These are phyloP conservation scores for Odontophorus gujanensis DNA, from an alignment of 2,113 vertebrate genomes.

Conservation along the genomic window DNA sequence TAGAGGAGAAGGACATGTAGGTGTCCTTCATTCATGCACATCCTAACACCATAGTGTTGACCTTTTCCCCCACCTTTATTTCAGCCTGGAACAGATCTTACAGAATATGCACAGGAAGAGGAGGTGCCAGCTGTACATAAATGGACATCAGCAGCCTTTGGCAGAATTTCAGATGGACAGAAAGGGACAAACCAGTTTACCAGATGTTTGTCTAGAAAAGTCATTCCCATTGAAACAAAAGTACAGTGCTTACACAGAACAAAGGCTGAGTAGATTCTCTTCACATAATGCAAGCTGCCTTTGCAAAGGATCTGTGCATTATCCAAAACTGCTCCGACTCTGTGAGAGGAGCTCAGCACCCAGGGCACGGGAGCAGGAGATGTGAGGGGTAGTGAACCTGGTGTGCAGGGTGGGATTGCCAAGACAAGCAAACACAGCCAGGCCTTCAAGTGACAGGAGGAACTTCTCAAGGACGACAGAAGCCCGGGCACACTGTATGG, in stretches of 20 bases:
- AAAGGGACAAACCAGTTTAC: accelerated
- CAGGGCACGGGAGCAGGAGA: background rate
- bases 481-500: background rate
- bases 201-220: background rate
- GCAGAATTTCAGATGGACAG: background rate
- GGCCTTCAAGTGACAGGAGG: background rate
- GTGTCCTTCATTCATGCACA: background rate
- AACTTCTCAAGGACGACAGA: background rate
- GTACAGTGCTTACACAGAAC: background rate
- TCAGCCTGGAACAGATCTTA: background rate
- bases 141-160: background rate
- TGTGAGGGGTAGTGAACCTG: background rate
- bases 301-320: background rate
- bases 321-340: background rate
- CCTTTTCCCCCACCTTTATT: background rate
- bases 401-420: background rate
- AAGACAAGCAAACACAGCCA: background rate
- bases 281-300: background rate
- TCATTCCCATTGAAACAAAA: background rate
- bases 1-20: background rate
- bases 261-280: background rate
- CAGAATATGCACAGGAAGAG: background rate
- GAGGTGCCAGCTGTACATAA: background rate
- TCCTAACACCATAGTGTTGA: background rate
- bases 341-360: background rate